phyloP scores from a whole-genome alignment of 1,140 invertebrate genomes.

The Popillia japonica region DNA sequence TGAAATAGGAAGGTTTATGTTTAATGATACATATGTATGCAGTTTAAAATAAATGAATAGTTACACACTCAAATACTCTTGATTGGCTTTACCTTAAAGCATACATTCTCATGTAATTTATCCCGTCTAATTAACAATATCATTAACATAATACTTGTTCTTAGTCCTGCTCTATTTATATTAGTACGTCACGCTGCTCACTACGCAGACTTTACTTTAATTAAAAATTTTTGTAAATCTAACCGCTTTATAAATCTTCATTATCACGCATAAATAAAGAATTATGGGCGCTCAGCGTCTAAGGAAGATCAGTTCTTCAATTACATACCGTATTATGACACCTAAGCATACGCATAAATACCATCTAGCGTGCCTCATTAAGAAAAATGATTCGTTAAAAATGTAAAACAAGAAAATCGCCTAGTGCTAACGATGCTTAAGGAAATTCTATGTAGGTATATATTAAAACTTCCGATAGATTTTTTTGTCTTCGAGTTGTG shows the following conservation, averaged over 20 bases:
- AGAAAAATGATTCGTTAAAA: constrained; percentile 4
- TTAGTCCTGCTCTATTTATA: constrained; percentile 10
- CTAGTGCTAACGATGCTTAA: background rate
- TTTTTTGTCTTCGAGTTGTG: background rate
- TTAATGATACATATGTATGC: no score
- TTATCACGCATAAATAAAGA: background rate
- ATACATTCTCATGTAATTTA: background rate
- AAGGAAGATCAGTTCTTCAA: background rate
- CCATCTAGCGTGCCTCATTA: background rate
- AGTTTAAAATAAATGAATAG: no score
- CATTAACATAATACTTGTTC: background rate
- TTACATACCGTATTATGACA: constrained; percentile 7
- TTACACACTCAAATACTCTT: background rate
- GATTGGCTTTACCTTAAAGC: background rate
- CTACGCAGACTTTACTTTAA: background rate
- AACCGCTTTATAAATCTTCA: constrained; percentile 10
- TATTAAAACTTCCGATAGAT: background rate
- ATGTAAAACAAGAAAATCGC: background rate
- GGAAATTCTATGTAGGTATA: background rate
- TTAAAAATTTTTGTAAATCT: background rate
- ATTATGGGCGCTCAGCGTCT: background rate
- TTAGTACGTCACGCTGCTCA: background rate
- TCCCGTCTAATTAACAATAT: background rate
- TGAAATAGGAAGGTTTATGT: no score
- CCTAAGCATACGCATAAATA: constrained; percentile 9